These are phyloP conservation scores for Eurystomus glaucurus DNA, from an alignment of 2,797 vertebrate genomes.

Conservation along the genomic window DNA sequence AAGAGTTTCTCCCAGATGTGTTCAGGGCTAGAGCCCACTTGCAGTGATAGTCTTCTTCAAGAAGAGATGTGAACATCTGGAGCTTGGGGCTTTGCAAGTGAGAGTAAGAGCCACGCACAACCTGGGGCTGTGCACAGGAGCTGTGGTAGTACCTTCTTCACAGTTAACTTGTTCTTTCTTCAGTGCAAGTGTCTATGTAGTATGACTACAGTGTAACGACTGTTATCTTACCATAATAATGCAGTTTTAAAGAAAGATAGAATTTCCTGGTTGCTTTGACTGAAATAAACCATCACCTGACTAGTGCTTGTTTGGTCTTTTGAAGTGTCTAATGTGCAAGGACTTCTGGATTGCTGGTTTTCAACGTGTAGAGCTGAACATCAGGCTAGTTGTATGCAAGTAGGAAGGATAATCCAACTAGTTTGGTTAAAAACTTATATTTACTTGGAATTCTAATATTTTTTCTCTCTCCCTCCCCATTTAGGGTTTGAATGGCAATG, in stretches of 20 bases:
- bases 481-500: constrained; percentile 75
- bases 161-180: neutral
- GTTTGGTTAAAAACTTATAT: neutral
- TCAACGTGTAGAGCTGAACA: neutral
- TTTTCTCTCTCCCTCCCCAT: neutral
- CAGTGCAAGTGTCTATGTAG: neutral
- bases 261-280: neutral
- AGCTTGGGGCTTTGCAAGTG: neutral
- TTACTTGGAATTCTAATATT: neutral
- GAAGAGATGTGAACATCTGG: neutral
- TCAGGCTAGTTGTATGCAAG: neutral
- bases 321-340: neutral
- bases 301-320: neutral
- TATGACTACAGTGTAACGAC: neutral
- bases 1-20: neutral
- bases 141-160: neutral
- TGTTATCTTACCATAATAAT: neutral
- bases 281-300: neutral
- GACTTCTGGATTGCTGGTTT: neutral
- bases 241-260: neutral
- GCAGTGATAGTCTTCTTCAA: neutral
- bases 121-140: neutral
- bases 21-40: neutral
- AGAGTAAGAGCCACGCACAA: neutral
- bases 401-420: neutral